phyloP scores from a whole-genome alignment of 2,888 invertebrate genomes.

The Desoria tigrina region DNA sequence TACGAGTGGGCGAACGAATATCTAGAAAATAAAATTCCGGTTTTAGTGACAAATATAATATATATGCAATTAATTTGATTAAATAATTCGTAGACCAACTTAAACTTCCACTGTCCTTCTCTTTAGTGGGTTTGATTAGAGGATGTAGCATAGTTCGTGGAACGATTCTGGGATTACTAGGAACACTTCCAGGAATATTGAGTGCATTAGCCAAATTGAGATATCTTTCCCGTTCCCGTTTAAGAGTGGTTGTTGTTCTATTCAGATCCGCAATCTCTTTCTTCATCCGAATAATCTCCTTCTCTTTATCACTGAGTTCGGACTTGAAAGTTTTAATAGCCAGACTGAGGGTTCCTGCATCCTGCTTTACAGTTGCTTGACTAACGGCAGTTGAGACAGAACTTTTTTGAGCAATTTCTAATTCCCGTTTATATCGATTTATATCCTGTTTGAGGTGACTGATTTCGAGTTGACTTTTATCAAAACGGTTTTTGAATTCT shows the following conservation, averaged over 20 bases:
- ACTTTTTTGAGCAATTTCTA: constrained; percentile 25
- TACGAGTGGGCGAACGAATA: background rate
- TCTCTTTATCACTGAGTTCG: constrained; percentile 31
- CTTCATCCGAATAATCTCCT: constrained; percentile 23
- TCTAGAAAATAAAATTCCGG: background rate
- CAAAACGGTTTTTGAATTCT: constrained; percentile 10
- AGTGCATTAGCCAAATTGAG: constrained; percentile 3
- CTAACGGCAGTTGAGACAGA: background rate
- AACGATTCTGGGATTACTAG: background rate
- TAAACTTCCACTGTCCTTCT: background rate
- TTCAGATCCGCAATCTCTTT: constrained; percentile 29
- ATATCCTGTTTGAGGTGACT: constrained; percentile 15
- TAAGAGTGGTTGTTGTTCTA: constrained; percentile 22
- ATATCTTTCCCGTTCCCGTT: constrained; percentile 29
- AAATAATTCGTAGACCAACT: background rate
- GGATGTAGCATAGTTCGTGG: too few species aligned
- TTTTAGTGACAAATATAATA: too few species aligned
- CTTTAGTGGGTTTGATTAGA: background rate
- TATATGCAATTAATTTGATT: too few species aligned
- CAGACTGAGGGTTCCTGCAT: constrained; percentile 20
- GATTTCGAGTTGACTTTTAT: constrained; percentile 15
- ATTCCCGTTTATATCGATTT: constrained; percentile 17
- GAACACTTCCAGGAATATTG: background rate
- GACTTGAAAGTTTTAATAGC: constrained; percentile 25
- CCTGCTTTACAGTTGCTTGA: constrained; percentile 13